phyloP scores from a whole-genome alignment of 2,113 vertebrate genomes.

The Raja brachyura region DNA sequence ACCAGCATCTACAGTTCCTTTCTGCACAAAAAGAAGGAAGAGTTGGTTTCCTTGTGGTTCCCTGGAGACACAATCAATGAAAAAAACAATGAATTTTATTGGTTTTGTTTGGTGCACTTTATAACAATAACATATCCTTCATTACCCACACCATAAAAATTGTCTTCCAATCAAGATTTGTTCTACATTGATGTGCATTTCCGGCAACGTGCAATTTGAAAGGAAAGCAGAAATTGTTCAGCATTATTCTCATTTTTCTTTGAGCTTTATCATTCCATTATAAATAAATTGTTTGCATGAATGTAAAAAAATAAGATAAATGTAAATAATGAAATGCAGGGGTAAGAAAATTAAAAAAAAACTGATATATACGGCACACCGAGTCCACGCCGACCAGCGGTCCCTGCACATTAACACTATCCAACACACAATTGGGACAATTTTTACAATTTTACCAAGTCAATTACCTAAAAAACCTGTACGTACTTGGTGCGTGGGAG shows the following conservation, averaged over 20 bases:
- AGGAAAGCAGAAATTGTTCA: not conserved
- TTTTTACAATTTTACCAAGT: no score
- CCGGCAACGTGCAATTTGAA: no score
- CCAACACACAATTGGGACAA: no score
- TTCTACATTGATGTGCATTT: not conserved
- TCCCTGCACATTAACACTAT: no score
- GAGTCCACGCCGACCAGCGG: no score
- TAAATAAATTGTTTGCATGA: not conserved
- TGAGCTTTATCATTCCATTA: not conserved
- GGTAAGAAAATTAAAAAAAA: not conserved
- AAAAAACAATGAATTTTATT: not conserved
- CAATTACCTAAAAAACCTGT: no score
- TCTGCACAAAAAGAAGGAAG: no score
- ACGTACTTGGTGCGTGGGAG: no score
- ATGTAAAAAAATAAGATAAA: not conserved
- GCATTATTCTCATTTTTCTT: not conserved
- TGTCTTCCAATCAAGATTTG: not conserved
- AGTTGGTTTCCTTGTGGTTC: not conserved
- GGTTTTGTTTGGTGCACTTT: not conserved
- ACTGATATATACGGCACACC: not conserved
- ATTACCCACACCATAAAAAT: not conserved
- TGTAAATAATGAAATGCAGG: not conserved
- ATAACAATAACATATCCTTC: not conserved
- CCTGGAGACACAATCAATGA: not conserved
- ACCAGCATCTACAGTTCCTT: no score